Percentiles rank a stretch among this genome's conserved stretches.
Evolutionary conservation across 2,797 vertebrate genomes (phyloP).

Genomic region (Crypturellus tataupa): DNA sequence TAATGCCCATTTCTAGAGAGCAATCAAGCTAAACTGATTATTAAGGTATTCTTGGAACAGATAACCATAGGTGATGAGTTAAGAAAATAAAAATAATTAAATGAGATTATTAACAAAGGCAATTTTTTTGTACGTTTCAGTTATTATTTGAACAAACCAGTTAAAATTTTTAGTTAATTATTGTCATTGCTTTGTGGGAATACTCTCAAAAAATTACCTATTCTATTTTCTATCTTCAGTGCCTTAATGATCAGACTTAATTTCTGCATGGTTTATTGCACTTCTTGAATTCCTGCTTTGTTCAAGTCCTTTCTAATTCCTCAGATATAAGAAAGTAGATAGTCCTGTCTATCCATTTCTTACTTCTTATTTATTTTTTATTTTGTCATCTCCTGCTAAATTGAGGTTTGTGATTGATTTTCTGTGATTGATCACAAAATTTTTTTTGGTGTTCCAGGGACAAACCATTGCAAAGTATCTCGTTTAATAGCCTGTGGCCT

Average conservation of each 20-base stretch:
- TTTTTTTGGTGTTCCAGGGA: conserved; percentile 43
- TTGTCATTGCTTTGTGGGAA: not conserved
- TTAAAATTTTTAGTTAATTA: not conserved
- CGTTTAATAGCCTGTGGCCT: conserved; percentile 51
- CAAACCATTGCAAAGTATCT: conserved; percentile 58
- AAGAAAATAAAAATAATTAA: not conserved
- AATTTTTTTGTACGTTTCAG: not conserved
- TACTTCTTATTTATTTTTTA: conserved; percentile 18
- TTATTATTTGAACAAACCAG: not conserved
- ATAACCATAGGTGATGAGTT: not conserved
- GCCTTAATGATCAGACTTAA: not conserved
- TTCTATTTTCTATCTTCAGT: not conserved
- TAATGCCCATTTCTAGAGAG: not conserved
- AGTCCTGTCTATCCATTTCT: not conserved
- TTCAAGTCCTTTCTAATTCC: not conserved
- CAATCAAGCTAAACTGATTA: not conserved
- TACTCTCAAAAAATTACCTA: not conserved
- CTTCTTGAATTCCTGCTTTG: not conserved
- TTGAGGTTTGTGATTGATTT: not conserved
- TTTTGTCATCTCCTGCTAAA: conserved; percentile 18
- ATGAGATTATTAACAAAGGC: not conserved
- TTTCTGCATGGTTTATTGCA: not conserved
- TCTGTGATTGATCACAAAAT: conserved; percentile 31
- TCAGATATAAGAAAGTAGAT: not conserved
- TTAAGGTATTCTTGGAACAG: not conserved